Evolutionary conservation across 2,888 invertebrate genomes (phyloP), one percentile per base, ranked within the genome.

Genomic region (Meliscaeva auricollis): DNA sequence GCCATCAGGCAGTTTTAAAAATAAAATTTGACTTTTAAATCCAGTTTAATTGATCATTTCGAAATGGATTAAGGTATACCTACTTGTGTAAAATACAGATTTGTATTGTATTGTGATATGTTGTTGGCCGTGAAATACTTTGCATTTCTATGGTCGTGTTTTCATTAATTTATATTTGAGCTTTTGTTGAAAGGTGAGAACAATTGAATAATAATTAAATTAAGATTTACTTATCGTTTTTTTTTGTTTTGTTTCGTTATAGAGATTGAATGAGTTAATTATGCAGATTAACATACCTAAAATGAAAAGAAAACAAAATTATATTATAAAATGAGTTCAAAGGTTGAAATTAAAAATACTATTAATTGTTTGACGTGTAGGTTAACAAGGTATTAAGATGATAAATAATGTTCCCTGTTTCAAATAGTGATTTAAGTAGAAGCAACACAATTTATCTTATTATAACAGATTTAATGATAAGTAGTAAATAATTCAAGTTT

Each of bases 61-160:
- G 38, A 46, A n/a, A 44, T 56, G 2, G 17, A 48, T 46, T 9
- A 8, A 38, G 3, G 11, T 3, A 13, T 38, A 38, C 13, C n/a
- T n/a, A n/a, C n/a, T n/a, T n/a, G n/a, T n/a, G n/a, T n/a, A n/a
- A n/a, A n/a, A n/a, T n/a, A n/a, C n/a, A n/a, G n/a, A n/a, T n/a
- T n/a, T n/a, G n/a, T n/a, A n/a, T n/a, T n/a, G n/a, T n/a, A n/a
- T n/a, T n/a, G n/a, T 38, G 9, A 38, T 11, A 75, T 35, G 75
- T 56, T 58, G 78, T 72, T 72, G 78, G 20, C 78, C 78, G 78
- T 72, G 78, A 78, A 48, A 77, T 72, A 56, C 56, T 69, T 64
- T 48, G 32, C 48, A 48, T 66, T 66, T 64, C 8, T 32, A 30
- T 44, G 13, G 17, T 46, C 6, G 11, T 20, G 11, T 38, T 15